Evolutionary conservation across 2,797 vertebrate genomes (phyloP).

Genomic region (Oreortyx pictus): DNA sequence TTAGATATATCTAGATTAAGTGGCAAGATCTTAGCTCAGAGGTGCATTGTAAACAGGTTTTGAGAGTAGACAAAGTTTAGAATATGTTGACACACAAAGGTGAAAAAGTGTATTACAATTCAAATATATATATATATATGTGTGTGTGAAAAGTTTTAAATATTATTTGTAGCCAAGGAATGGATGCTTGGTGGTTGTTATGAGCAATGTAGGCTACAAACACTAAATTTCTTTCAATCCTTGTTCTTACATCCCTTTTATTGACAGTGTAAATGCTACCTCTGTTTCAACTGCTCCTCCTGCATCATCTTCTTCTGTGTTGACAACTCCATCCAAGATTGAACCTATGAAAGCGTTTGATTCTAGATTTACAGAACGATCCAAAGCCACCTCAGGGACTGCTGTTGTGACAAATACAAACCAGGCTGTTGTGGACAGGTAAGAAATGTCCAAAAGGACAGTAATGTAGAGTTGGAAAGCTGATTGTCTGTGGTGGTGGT

Average conservation of each 20-base stretch:
- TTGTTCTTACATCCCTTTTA: background rate
- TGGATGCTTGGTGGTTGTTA: background rate
- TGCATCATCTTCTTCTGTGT: constrained; percentile 69
- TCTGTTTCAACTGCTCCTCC: constrained; percentile 70
- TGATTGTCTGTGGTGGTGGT: background rate
- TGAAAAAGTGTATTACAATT: background rate
- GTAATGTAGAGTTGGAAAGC: fast-evolving
- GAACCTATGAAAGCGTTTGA: constrained; percentile 98
- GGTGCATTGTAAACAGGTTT: background rate
- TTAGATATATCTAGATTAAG: background rate
- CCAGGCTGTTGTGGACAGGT: constrained; percentile 89
- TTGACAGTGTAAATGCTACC: constrained; percentile 78
- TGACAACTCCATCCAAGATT: constrained; percentile 88
- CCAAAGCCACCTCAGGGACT: constrained; percentile 93
- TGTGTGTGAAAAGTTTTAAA: background rate
- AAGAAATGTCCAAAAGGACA: background rate
- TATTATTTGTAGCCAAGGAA: background rate
- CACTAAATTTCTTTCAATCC: background rate
- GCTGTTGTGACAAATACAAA: constrained; percentile 82
- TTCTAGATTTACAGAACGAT: constrained; percentile 96
- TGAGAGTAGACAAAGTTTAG: background rate
- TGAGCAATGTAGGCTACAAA: background rate
- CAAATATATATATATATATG: no score
- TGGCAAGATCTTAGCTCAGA: background rate
- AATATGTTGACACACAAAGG: background rate